These are phyloP conservation scores for Xerus rutilus DNA, from an alignment of 2,797 vertebrate species.

Conservation along the genomic window DNA sequence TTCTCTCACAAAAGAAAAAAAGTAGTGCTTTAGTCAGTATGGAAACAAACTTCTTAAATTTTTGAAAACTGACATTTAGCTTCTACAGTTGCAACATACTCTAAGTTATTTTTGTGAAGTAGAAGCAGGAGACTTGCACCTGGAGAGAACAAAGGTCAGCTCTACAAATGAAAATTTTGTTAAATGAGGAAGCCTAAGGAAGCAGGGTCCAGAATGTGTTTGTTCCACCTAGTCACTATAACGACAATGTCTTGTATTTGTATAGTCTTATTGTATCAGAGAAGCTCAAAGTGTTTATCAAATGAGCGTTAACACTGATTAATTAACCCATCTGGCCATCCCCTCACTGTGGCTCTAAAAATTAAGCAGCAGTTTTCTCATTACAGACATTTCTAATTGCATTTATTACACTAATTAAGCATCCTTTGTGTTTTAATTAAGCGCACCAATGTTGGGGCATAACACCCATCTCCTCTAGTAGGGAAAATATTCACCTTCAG, in stretches of 20 bases:
- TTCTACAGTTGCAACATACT: background rate
- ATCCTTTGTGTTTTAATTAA: slow-evolving; percentile 77
- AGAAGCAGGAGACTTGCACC: background rate
- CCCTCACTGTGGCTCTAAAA: slow-evolving; percentile 69
- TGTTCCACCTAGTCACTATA: background rate
- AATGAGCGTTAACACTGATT: slow-evolving; percentile 72
- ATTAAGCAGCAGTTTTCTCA: slow-evolving; percentile 66
- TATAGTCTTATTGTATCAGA: slow-evolving; percentile 25
- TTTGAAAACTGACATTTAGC: background rate
- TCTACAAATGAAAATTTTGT: slow-evolving; percentile 27
- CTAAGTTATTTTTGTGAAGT: background rate
- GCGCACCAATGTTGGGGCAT: slow-evolving; percentile 60
- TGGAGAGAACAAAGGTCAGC: background rate
- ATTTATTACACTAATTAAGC: slow-evolving; percentile 78
- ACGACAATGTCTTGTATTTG: background rate
- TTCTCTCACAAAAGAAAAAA: slow-evolving; percentile 2
- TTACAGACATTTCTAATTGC: slow-evolving; percentile 68
- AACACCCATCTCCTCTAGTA: slow-evolving; percentile 40
- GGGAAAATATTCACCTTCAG: slow-evolving; percentile 44
- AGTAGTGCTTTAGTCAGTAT: background rate
- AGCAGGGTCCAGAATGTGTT: background rate
- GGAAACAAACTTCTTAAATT: slow-evolving; percentile 23
- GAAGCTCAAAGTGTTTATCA: slow-evolving; percentile 65
- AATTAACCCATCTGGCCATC: slow-evolving; percentile 75
- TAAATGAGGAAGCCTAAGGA: background rate